Base-by-base conservation (phyloP, 2,888 invertebrate genomes). In the Philonicus albiceps region DNA sequence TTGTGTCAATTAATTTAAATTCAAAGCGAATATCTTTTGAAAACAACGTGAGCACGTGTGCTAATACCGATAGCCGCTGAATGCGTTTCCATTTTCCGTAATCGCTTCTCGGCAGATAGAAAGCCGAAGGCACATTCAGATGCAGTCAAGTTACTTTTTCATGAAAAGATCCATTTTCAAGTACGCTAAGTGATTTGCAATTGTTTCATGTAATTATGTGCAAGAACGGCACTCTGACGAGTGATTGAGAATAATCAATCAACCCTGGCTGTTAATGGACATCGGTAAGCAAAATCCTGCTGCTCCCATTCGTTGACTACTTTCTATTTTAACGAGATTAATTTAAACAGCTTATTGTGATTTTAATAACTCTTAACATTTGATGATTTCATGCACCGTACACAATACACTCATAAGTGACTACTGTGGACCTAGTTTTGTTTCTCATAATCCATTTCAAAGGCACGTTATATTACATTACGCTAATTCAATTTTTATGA, bases 1-100 rank as follows among this genome's bases (percentile, higher is more conserved):
- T 86, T 86, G 76, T 86, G 85, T 86, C 85, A 86, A 86, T 55
- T 76, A 37, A 86, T 86, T 86, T 31, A 86, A 76, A 86, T 86
- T 86, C 85, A 76, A 86, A 64, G 16, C 55, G 53, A 31, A 86
- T 55, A 34, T 13, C 64, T 72, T 37, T 40, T 34, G 37, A 72
- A 34, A 80, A 83, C 55, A 55, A 83, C 83, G 83, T 83, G 83
- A 83, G 83, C 83, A 85, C 85, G 85, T 74, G 85, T 85, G 85
- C 43, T 64, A 40, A 22, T 55, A 40, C 31, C 64, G 55, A 55
- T 40, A 34, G 11, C 22, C 37, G 19, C 64, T 55, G 27, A 72
- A 40, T 72, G 83, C 37, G 72, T 37, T 64, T 72, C 83, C 37
- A 83, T 80, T 80, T 80, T 53, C 80, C 31, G 27, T 49, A 49